Evolutionary conservation across 2,797 vertebrate species (phyloP), one percentile per base, ranked within the genome.

Genomic region (Cacajao melanocephalus): DNA sequence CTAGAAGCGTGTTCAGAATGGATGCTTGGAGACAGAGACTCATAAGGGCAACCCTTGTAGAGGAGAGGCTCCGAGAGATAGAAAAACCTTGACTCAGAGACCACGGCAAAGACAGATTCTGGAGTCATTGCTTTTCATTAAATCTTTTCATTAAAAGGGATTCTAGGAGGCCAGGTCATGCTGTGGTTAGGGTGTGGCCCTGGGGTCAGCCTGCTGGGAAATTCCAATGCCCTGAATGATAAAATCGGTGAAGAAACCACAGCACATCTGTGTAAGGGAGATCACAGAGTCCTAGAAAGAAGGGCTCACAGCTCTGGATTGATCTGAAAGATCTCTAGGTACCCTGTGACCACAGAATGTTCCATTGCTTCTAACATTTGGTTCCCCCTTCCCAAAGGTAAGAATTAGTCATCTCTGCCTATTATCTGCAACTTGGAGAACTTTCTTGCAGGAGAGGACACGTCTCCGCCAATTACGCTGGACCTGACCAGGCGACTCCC

Each of bases 181-280:
- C 19, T 3, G 6, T 8, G 24, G 12, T 3, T 4, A 12, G 85
- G n/a, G 1, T 4, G 0, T 14, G 44, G 26, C 41, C 12, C 61
- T 2, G 52, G 70, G 64, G 9, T 55, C 19, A 1, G 80, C 57
- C 57, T 5, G 1, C 11, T 9, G 0, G 2, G 41, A 9, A 13
- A 17, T 19, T 24, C 33, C 2, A 58, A 57, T 4, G 13, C 39
- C 48, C 72, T 20, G 5, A 6, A 22, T 8, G 36, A 39, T 14
- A 26, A 12, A 2, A 12, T 0, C 2, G 1, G 1, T 7, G 48
- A 26, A 20, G 4, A 19, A 64, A 24, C 58, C 39, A 22, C 0
- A 0, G 3, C 7, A 1, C 1, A 4, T 12, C 70, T 11, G 5
- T 22, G 0, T 10, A 4, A 9, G 4, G n/a, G 52, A 8, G 12